Conservation (phyloP, 2,888 invertebrate species). For the Drosophila niveifrons region DNA sequence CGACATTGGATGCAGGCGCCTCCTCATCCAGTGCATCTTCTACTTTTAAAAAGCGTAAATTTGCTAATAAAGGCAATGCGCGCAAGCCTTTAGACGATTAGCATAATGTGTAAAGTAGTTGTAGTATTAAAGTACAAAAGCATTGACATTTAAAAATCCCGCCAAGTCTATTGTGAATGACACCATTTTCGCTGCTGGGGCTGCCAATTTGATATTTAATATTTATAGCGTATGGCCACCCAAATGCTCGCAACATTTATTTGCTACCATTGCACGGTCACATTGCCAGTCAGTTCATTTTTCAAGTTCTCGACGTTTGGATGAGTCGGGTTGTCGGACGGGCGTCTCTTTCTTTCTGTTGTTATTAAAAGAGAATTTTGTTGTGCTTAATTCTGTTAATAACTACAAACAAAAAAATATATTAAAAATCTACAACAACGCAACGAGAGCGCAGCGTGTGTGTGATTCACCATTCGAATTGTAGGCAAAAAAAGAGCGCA, state of each 20-base stretch:
- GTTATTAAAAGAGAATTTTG: slow-evolving; percentile 64
- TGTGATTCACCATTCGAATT: slow-evolving; percentile 31
- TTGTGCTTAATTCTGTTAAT: slow-evolving; percentile 70
- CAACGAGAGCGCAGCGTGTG: slow-evolving; percentile 47
- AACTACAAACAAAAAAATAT: slow-evolving; percentile 49
- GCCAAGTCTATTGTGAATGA: background rate
- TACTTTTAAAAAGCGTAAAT: slow-evolving; percentile 84
- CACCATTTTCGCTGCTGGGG: background rate
- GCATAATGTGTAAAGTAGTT: background rate
- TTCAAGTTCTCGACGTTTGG: slow-evolving; percentile 43
- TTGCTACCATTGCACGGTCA: slow-evolving; percentile 17
- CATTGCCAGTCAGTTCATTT: slow-evolving; percentile 41
- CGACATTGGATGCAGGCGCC: slow-evolving; percentile 65
- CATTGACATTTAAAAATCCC: background rate
- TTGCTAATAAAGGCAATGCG: slow-evolving; percentile 82
- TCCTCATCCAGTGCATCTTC: slow-evolving; percentile 56
- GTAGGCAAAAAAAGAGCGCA: slow-evolving; percentile 36
- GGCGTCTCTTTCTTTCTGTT: slow-evolving; percentile 46
- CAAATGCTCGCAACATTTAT: slow-evolving; percentile 4
- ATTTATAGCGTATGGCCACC: slow-evolving; percentile 18
- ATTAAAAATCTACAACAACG: slow-evolving; percentile 17
- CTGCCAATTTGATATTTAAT: slow-evolving; percentile 28
- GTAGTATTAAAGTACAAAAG: background rate
- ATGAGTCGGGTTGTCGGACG: slow-evolving; percentile 42
- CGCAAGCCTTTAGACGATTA: slow-evolving; percentile 81